Base-by-base conservation (phyloP, 2,113 vertebrate genomes). In the Semicossyphus pulcher region DNA sequence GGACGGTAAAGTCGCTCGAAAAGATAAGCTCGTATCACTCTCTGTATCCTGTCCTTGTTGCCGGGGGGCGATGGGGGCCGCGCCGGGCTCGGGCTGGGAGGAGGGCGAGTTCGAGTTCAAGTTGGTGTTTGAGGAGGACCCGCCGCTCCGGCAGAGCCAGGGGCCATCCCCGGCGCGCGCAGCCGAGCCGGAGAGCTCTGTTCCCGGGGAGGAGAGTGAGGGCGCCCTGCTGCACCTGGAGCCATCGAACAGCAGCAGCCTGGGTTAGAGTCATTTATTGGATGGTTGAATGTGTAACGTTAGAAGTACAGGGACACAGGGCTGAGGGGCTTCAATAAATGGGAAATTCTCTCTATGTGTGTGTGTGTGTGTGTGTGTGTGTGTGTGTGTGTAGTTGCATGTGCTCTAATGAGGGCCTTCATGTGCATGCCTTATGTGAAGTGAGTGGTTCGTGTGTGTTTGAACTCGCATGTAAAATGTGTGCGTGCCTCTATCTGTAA, bases 21-120 rank as follows among this genome's bases (percentile, higher is more conserved):
- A 45, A 61, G 65, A 80, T 48, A 28, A 54, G 73, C 61, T 39
- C 21, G 69, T 66, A 78, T 85, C 76, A 18, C 16, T 47, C 29
- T 60, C 52, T 65, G 59, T 68, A 54, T 76, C 84, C 67, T 63
- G 70, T 79, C 71, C 25, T 26, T 28, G 20, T 25, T 64, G 65
- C 45, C 66, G 83, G 84, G 56, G 66, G 86, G 71, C 76, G 88
- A 95, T 95, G 94, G 93, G 93, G 88, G 93, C 93, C 74, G 93
- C 93, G 76, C 91, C 93, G 85, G 93, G 92, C 80, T 90, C 93
- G 25, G 93, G 91, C 78, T 95, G 94, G 94, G 93, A 95, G 84
- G 94, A 94, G 83, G 93, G 92, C 72, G 94, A 95, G 89, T 94
- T 95, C 72, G 93, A 95, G 88, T 95, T 95, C 79, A 94, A 93